Conservation (phyloP, 2,113 vertebrate genomes). For the Phyllostomus hastatus region DNA sequence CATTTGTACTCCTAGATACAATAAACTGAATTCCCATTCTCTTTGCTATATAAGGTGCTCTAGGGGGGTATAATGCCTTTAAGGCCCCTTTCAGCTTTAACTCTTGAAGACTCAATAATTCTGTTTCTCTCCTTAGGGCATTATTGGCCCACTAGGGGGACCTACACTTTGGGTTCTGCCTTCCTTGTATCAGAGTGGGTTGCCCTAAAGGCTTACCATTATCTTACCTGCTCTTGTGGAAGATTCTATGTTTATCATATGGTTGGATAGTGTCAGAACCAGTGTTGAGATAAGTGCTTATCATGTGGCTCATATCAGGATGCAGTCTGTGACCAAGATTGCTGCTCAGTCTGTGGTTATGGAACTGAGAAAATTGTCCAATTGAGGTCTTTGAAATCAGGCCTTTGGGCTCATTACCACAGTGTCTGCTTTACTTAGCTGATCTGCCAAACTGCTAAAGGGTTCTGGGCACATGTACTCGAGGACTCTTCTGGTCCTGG, state of each 20-base stretch:
- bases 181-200: neutral
- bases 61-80: neutral
- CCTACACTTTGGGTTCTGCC: neutral
- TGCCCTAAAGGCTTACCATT: neutral
- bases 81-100: neutral
- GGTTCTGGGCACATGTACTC: neutral
- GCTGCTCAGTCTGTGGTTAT: neutral
- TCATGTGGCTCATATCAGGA: neutral
- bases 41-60: neutral
- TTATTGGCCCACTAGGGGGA: neutral
- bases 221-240: neutral
- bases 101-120: neutral
- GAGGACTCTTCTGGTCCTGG: neutral
- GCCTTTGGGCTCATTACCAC: neutral
- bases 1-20: neutral
- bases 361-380: neutral
- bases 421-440: neutral
- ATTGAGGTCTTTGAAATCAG: constrained; percentile 9
- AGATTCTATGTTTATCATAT: neutral
- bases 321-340: neutral
- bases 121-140: neutral
- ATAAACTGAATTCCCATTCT: neutral
- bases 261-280: neutral
- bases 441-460: neutral
- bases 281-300: neutral